Evolutionary conservation across 30 jellyfish, hydroid and myxozoan species (phyloP), one percentile per base, ranked within the genome.

Genomic region (Aurelia sp.): DNA sequence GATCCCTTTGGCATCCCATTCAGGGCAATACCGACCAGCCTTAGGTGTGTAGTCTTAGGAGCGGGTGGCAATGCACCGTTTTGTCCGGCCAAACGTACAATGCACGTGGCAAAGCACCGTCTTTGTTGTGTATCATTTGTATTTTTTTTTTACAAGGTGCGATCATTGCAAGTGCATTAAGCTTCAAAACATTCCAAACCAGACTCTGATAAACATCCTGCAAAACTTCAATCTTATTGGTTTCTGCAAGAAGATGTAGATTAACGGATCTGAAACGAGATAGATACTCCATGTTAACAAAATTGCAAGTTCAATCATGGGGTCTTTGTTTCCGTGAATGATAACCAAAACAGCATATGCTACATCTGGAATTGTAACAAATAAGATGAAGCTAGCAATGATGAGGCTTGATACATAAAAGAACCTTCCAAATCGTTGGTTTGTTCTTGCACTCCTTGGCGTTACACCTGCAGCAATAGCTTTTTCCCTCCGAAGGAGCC

Each of bases 311-410:
- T 83, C 92, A 41, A 55, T 35, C 72, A 70, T 71, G 11, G 80
- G 80, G 48, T 71, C 86, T 22, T 73, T 78, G 62, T 33, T 63
- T 10, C 62, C 86, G 1, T 71, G 22, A 60, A 83, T 31, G 8
- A 83, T 59, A 27, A 83, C 86, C 62, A 70, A 5, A 4, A 74
- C 22, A 51, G 48, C 86, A 79, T 83, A 70, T 8, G 70, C 75
- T 15, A 72, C 72, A 38, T 83, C 92, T 16, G 92, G 92, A 9
- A 83, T 71, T 11, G 86, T 81, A 9, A 83, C 92, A 70, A 83
- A 83, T 33, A 72, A 71, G 19, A 83, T 83, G 38, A 83, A 83
- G 33, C 87, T 67, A 18, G 72, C 80, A 13, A 83, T 83, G 76
- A 83, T 83, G n/a, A 83, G 59, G 50, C 85, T 52, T 4, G 92